These are phyloP conservation scores for Drosophila funebris DNA, from an alignment of 1,140 invertebrate genomes.

Conservation along the genomic window DNA sequence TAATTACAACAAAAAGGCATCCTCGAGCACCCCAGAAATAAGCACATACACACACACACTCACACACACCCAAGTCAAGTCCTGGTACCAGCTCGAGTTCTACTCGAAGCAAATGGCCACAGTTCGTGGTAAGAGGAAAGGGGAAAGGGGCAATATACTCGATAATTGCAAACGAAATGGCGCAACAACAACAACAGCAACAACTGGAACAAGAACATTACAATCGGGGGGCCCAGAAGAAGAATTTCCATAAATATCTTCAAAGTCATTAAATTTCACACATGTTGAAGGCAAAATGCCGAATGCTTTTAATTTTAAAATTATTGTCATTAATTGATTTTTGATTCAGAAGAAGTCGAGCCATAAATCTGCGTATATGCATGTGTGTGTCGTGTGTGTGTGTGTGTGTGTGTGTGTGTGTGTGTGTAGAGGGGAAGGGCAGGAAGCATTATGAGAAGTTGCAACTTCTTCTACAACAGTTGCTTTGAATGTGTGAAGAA, in stretches of 20 bases:
- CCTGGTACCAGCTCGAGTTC: conserved; percentile 22
- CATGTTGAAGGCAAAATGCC: conserved; percentile 67
- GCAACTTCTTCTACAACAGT: conserved; percentile 25
- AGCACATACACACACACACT: background rate
- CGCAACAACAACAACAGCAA: conserved; percentile 15
- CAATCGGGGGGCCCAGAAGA: background rate
- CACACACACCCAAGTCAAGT: conserved; percentile 17
- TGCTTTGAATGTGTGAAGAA: conserved; percentile 20
- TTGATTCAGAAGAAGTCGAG: conserved; percentile 57
- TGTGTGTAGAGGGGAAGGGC: conserved; percentile 16
- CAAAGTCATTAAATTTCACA: conserved; percentile 82
- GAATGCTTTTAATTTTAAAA: conserved; percentile 82
- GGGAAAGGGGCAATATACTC: conserved; percentile 58
- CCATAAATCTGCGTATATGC: conserved; percentile 66
- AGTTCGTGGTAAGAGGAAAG: background rate
- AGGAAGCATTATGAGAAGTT: background rate
- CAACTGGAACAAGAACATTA: conserved; percentile 15
- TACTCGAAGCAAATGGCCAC: conserved; percentile 14
- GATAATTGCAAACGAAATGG: conserved; percentile 78
- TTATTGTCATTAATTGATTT: conserved; percentile 82
- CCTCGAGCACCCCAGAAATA: conserved; percentile 24
- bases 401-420: conserved; percentile 55
- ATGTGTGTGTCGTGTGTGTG: conserved; percentile 55
- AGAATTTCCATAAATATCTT: conserved; percentile 77
- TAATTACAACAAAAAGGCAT: conserved; percentile 75